These are phyloP conservation scores for Agrochola litura DNA, from an alignment of 2,888 invertebrate species.

Conservation along the genomic window DNA sequence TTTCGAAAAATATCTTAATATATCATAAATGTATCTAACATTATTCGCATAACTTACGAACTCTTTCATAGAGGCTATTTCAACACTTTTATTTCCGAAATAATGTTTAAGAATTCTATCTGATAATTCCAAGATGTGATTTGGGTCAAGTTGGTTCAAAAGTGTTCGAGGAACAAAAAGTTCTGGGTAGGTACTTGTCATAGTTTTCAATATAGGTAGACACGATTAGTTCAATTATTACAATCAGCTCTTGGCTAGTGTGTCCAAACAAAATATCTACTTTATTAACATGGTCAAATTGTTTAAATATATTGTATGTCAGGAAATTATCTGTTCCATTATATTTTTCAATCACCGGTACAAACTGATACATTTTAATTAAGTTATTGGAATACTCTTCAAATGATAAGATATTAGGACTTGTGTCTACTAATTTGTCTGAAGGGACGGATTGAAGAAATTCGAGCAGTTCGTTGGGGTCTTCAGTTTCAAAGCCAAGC, in stretches of 20 bases:
- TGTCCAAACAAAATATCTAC: constrained; percentile 40
- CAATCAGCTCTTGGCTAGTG: constrained; percentile 18
- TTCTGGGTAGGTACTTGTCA: constrained; percentile 17
- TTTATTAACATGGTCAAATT: constrained; percentile 13
- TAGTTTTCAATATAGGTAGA: neutral
- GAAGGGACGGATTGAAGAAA: constrained; percentile 34
- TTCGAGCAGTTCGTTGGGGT: constrained; percentile 23
- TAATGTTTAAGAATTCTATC: constrained; percentile 33
- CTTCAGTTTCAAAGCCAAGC: constrained; percentile 28
- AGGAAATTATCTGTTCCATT: constrained; percentile 29
- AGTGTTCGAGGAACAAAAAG: constrained; percentile 31
- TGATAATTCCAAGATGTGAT: constrained; percentile 9
- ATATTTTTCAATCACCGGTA: constrained; percentile 43
- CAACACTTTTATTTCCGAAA: constrained; percentile 36
- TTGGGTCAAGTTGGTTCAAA: neutral
- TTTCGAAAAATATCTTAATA: constrained; percentile 8
- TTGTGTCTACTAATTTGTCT: constrained; percentile 26
- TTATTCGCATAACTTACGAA: constrained; percentile 15
- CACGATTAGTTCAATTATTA: neutral
- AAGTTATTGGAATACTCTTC: constrained; percentile 21
- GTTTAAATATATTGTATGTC: constrained; percentile 14
- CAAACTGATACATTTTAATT: constrained; percentile 30
- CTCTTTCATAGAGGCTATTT: neutral
- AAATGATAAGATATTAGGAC: constrained; percentile 33
- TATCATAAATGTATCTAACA: constrained; percentile 13